These are phyloP conservation scores for Eira barbara DNA, from an alignment of 2,113 vertebrate species.

Conservation along the genomic window DNA sequence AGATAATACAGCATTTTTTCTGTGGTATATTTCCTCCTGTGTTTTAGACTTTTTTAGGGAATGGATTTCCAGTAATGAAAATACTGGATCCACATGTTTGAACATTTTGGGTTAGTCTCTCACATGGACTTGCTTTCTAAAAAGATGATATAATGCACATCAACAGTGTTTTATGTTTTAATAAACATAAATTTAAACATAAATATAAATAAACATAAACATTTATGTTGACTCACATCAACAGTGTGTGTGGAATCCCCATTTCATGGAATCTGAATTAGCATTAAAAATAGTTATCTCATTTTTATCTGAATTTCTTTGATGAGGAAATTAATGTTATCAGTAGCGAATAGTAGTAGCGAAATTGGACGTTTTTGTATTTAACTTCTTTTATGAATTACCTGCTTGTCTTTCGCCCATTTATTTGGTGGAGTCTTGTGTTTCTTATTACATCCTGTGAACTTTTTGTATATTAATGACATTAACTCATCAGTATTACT, in stretches of 20 bases:
- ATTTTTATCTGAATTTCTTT: not conserved
- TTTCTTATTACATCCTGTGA: not conserved
- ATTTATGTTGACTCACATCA: not conserved
- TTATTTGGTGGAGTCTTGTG: not conserved
- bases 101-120: not conserved
- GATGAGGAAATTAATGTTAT: not conserved
- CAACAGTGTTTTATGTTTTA: not conserved
- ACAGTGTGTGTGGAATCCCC: not conserved
- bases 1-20: not conserved
- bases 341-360: not conserved
- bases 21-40: not conserved
- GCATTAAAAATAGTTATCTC: not conserved
- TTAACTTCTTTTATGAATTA: not conserved
- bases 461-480: not conserved
- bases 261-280: not conserved
- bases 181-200: too few relatives aligned
- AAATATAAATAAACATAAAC: too few relatives aligned
- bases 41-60: not conserved
- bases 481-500: not conserved
- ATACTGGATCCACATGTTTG: not conserved
- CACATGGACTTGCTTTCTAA: not conserved
- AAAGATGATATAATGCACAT: not conserved
- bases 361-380: not conserved
- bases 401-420: not conserved
- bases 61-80: not conserved